Evolutionary conservation across 2,113 vertebrate genomes (phyloP), one percentile per base, ranked within the genome.

Genomic region (Pantherophis guttatus): DNA sequence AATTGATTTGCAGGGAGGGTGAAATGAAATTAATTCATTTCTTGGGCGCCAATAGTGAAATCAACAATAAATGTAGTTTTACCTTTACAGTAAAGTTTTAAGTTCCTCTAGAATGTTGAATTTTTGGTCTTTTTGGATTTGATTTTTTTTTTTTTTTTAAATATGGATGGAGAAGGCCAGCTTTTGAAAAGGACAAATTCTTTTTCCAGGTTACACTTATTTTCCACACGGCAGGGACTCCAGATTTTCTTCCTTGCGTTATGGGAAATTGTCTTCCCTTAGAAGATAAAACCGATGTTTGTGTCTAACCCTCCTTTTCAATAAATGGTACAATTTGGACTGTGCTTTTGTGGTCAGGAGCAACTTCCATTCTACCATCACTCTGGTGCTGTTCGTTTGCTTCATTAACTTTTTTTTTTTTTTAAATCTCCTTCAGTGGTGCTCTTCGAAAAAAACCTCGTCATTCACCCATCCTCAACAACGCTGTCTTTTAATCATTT

Each of bases 1-100:
- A 91, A 48, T 87, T 86, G 95, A 85, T 91, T 92, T 92, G 55
- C 90, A 81, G 6, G 70, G 70, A 48, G 4, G 52, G 3, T 87
- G n/a, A 26, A 59, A 54, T 53, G 53, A 86, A 91, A 87, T 19
- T 15, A 57, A 93, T 92, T 92, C 75, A 29, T 94, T 96, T 55
- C 39, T 91, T 94, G 95, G 94, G 95, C 6, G 94, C 70, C 26
- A 26, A 57, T 23, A 44, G 54, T 65, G 86, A 95, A 96, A 95
- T 58, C 57, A 93, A 89, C 92, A 94, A 86, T 55, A 33, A 96
- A 92, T 88, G 93, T 93, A 87, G 70, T 93, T 86, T 86, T 44
- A 58, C 44, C 93, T 52, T 93, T 88, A 65, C 89, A 5, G 11
- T 94, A 93, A 91, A 52, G 85, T 5, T 5, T 50, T 88, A 75